phyloP scores from a whole-genome alignment of 2,888 invertebrate genomes.

The Boloria euphrosyne region DNA sequence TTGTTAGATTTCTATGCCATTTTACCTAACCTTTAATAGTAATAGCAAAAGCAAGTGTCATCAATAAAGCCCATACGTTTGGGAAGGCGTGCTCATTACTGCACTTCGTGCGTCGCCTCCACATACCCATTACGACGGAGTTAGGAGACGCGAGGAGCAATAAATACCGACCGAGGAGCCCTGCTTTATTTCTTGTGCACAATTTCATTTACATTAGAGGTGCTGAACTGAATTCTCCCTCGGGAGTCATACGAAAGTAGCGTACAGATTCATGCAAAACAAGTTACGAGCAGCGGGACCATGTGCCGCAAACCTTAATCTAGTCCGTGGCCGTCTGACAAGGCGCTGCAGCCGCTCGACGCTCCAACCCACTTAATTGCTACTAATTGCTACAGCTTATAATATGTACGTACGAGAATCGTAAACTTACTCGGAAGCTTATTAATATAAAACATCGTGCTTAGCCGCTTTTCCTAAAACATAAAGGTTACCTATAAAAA shows the following conservation, averaged over 20 bases:
- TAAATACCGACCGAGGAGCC: constrained; percentile 75
- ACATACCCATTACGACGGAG: constrained; percentile 75
- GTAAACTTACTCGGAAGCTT: constrained; percentile 64
- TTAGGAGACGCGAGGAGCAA: constrained; percentile 75
- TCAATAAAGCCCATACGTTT: constrained; percentile 78
- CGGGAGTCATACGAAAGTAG: constrained; percentile 74
- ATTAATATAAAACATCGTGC: constrained; percentile 62
- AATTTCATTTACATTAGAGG: constrained; percentile 81
- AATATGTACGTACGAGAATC: constrained; percentile 62
- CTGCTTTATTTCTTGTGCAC: constrained; percentile 79
- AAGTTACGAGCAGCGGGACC: constrained; percentile 72
- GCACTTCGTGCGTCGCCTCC: constrained; percentile 66
- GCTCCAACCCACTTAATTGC: constrained; percentile 75
- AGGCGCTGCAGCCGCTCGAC: constrained; percentile 55
- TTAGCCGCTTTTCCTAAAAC: constrained; percentile 13
- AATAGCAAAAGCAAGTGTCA: constrained; percentile 55
- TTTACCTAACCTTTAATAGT: constrained; percentile 23
- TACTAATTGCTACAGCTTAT: constrained; percentile 76
- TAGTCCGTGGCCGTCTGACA: constrained; percentile 62
- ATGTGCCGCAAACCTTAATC: constrained; percentile 71
- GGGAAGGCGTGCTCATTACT: constrained; percentile 75
- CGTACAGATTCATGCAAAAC: constrained; percentile 77
- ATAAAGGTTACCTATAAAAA: constrained; percentile 32
- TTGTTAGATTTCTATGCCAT: too few relatives aligned
- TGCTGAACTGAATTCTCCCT: constrained; percentile 70